phyloP scores from a whole-genome alignment of 2,888 invertebrate species.

The Rhingia campestris region DNA sequence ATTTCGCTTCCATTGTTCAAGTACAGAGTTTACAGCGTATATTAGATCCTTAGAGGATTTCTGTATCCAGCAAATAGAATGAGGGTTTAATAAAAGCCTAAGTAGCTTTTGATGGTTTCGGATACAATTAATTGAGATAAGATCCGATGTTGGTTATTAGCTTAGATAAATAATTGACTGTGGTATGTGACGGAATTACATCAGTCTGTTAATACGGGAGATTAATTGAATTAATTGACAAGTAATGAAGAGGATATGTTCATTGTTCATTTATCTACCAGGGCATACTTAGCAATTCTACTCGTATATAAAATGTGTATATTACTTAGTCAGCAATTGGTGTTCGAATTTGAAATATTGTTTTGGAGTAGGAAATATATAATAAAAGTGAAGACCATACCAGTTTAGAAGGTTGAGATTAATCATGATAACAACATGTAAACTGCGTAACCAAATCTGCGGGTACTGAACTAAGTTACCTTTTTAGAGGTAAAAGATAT shows the following conservation, averaged over 20 bases:
- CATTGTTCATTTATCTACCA: too few species aligned
- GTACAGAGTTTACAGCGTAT: constrained; percentile 13
- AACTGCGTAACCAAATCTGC: too few species aligned
- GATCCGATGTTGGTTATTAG: constrained; percentile 45
- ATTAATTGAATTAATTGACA: constrained; percentile 43
- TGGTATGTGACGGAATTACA: constrained; percentile 9
- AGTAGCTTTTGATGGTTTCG: constrained; percentile 46
- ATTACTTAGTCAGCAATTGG: too few species aligned
- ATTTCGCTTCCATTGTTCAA: constrained; percentile 21
- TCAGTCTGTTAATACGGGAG: constrained; percentile 26
- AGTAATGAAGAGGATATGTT: constrained; percentile 1
- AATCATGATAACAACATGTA: too few species aligned
- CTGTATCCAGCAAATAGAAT: not conserved
- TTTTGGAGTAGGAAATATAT: too few species aligned
- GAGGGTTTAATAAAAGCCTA: constrained; percentile 38
- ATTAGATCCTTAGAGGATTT: not conserved
- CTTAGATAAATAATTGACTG: constrained; percentile 53
- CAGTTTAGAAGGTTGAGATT: too few species aligned
- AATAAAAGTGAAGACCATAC: too few species aligned
- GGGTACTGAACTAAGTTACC: too few species aligned
- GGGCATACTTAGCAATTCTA: too few species aligned
- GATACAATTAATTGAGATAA: constrained; percentile 52
- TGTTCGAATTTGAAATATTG: too few species aligned
- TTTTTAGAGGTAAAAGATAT: too few species aligned
- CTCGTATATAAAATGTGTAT: too few species aligned